These are phyloP conservation scores for Cerceris rybyensis DNA, from an alignment of 2,888 invertebrate genomes.

Conservation along the genomic window DNA sequence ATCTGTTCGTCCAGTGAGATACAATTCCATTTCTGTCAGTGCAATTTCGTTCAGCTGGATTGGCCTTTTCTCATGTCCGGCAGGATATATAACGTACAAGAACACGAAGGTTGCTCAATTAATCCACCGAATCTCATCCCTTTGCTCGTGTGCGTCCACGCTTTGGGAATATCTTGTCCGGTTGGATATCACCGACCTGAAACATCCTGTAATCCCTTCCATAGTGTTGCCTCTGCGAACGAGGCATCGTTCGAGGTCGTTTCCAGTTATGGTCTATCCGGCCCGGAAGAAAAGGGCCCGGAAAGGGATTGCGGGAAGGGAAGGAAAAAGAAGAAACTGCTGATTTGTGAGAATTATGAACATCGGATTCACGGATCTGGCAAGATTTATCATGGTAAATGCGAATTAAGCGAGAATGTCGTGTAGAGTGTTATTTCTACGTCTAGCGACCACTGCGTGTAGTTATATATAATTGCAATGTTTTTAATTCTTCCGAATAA, in stretches of 20 bases:
- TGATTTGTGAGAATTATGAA: too few relatives aligned
- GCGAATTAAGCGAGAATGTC: too few relatives aligned
- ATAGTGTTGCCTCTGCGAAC: constrained; percentile 41
- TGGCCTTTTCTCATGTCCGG: constrained; percentile 10
- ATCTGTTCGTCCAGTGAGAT: constrained; percentile 7
- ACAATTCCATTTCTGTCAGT: constrained; percentile 42
- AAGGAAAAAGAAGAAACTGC: constrained; percentile 9
- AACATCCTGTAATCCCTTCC: constrained; percentile 45
- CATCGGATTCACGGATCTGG: too few relatives aligned
- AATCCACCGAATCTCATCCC: constrained; percentile 43
- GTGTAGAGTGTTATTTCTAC: too few relatives aligned
- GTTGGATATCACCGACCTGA: constrained; percentile 7
- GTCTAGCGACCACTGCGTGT: too few relatives aligned
- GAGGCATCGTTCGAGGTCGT: constrained; percentile 39
- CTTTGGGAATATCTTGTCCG: constrained; percentile 42
- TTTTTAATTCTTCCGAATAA: too few relatives aligned
- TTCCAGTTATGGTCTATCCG: constrained; percentile 38
- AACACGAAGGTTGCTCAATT: constrained; percentile 42
- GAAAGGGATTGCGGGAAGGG: constrained; percentile 2
- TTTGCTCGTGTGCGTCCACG: constrained; percentile 5
- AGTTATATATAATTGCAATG: too few relatives aligned
- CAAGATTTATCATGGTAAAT: too few relatives aligned
- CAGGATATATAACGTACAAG: constrained; percentile 19
- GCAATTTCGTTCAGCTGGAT: constrained; percentile 26
- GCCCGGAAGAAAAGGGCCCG: neutral